Evolutionary conservation across 2,113 vertebrate species (phyloP).

Genomic region (Lepus europaeus): DNA sequence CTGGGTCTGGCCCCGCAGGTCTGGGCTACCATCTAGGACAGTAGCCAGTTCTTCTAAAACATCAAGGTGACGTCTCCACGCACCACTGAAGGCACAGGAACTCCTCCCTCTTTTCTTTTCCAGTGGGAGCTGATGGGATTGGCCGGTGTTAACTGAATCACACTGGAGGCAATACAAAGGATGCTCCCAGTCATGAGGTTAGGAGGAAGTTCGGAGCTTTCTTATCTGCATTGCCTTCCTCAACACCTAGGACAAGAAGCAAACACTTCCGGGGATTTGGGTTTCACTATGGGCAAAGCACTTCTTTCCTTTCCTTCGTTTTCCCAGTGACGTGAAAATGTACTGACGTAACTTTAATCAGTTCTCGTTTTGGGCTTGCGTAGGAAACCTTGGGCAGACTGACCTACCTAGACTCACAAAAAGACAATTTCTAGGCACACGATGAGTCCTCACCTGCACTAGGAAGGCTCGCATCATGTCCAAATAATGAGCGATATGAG

Average conservation of each 20-base stretch:
- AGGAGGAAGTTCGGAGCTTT: neutral
- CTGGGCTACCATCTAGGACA: conserved; percentile 73
- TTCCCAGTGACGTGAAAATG: neutral
- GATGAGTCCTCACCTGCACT: neutral
- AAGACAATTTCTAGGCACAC: neutral
- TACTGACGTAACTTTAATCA: neutral
- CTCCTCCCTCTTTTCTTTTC: conserved; percentile 56
- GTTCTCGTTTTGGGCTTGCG: neutral
- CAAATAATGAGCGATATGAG: too few relatives aligned
- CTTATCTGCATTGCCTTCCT: neutral
- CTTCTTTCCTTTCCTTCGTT: neutral
- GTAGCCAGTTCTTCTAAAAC: conserved; percentile 73
- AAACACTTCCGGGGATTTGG: neutral
- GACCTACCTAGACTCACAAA: neutral
- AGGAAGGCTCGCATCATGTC: neutral
- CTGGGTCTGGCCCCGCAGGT: conserved; percentile 68
- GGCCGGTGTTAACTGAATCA: conserved; percentile 38
- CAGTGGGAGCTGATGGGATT: conserved; percentile 68
- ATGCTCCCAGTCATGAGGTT: neutral
- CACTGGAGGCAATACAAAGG: neutral
- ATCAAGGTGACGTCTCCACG: conserved; percentile 67
- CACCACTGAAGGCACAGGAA: conserved; percentile 69
- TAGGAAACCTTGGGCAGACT: neutral
- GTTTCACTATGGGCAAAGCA: neutral
- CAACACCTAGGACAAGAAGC: neutral